phyloP scores from a whole-genome alignment of 1,140 invertebrate genomes.

The Pogonus chalceus region DNA sequence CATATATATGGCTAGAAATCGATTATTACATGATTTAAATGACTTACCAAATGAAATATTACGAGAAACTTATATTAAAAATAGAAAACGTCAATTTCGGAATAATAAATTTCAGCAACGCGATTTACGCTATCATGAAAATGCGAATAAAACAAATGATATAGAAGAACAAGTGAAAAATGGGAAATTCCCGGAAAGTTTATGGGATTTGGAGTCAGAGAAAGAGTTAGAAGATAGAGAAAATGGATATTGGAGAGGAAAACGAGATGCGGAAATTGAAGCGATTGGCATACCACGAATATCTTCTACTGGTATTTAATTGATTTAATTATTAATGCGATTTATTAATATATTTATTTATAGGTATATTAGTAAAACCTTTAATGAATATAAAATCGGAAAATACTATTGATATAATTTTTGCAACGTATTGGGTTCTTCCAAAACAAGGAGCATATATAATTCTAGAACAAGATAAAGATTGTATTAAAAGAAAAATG shows the following conservation, averaged over 20 bases:
- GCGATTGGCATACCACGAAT: conserved; percentile 22
- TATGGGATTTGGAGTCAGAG: conserved; percentile 34
- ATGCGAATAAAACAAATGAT: conserved; percentile 24
- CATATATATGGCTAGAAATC: conserved; percentile 23
- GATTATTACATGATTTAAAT: conserved; percentile 27
- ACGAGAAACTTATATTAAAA: conserved; percentile 32
- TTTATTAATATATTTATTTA: conserved; percentile 19
- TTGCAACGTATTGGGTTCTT: conserved; percentile 45
- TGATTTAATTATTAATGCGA: conserved; percentile 33
- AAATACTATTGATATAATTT: conserved; percentile 41
- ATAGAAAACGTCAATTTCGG: conserved; percentile 26
- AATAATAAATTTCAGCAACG: conserved; percentile 32
- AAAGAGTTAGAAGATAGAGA: conserved; percentile 29
- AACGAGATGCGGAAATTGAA: conserved; percentile 20
- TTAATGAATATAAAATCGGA: conserved; percentile 16
- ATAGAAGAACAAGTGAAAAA: conserved; percentile 27
- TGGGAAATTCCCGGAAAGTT: conserved; percentile 25
- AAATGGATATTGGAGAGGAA: conserved; percentile 26
- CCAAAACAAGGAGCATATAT: conserved; percentile 34
- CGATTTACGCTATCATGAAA: conserved; percentile 27
- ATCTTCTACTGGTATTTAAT: conserved; percentile 35
- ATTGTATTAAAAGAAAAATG: conserved; percentile 37
- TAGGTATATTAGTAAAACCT: conserved; percentile 31
- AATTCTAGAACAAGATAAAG: conserved; percentile 37
- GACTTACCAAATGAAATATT: conserved; percentile 30